These are phyloP conservation scores for Tribolium castaneum DNA, from an alignment of 1,140 invertebrate species.

Conservation along the genomic window DNA sequence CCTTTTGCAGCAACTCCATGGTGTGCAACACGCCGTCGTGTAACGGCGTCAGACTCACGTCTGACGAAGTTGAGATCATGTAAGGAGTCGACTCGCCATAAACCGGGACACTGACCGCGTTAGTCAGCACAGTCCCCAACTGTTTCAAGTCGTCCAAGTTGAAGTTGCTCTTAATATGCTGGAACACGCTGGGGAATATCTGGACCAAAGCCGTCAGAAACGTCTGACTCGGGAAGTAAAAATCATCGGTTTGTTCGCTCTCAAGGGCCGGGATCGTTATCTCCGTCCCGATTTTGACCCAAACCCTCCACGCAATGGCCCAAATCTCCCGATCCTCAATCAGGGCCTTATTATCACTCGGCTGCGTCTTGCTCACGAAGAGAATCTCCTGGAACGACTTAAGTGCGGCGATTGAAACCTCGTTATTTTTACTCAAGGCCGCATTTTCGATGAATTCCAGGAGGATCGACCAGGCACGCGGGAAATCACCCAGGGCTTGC, in stretches of 20 bases:
- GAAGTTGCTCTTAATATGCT: constrained; percentile 86
- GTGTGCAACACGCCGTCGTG: constrained; percentile 86
- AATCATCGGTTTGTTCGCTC: constrained; percentile 65
- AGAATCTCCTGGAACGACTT: constrained; percentile 97
- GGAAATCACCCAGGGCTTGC: constrained; percentile 89
- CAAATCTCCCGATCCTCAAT: constrained; percentile 75
- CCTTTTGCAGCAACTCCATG: constrained; percentile 84
- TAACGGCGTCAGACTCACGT: constrained; percentile 81
- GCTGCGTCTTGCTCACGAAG: constrained; percentile 69
- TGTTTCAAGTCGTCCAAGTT: constrained; percentile 81
- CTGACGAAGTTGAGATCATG: constrained; percentile 78
- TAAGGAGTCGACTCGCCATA: constrained; percentile 86
- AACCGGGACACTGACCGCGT: constrained; percentile 83
- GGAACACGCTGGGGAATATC: constrained; percentile 93
- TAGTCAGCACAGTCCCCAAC: constrained; percentile 82
- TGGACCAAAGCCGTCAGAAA: constrained; percentile 94
- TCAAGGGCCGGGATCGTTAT: constrained; percentile 76
- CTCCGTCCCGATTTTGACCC: constrained; percentile 86
- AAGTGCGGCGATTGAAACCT: constrained; percentile 93
- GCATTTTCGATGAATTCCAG: constrained; percentile 94
- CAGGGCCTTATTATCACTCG: constrained; percentile 59
- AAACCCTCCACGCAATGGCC: constrained; percentile 85
- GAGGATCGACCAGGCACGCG: constrained; percentile 90
- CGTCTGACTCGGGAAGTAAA: constrained; percentile 89
- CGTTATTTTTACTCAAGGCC: constrained; percentile 90